These are phyloP conservation scores for Ctenosaura bakeri DNA, from an alignment of 2,797 vertebrate genomes.

Conservation along the genomic window DNA sequence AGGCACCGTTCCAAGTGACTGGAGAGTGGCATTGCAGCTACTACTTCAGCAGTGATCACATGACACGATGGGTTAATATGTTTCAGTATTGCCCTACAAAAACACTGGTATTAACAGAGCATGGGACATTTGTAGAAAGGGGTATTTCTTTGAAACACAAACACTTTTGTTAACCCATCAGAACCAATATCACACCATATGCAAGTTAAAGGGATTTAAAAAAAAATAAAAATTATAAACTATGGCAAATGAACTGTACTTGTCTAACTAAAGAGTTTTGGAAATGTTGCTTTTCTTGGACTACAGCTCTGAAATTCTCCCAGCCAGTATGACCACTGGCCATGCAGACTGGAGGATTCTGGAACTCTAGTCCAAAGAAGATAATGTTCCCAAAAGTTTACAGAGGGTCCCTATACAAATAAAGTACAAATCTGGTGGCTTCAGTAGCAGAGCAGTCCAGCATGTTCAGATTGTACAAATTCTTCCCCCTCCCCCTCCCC, in stretches of 20 bases:
- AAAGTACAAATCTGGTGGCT: neutral
- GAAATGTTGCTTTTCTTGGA: no score
- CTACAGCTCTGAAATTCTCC: no score
- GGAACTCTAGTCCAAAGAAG: no score
- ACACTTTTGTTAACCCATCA: neutral
- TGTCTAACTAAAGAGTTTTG: no score
- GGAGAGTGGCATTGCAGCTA: neutral
- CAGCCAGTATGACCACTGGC: no score
- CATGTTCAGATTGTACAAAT: neutral
- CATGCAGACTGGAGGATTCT: no score
- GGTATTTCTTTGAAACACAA: neutral
- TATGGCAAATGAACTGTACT: no score
- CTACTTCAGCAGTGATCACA: neutral
- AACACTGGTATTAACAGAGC: neutral
- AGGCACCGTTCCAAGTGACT: neutral
- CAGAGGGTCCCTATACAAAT: neutral
- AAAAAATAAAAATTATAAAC: no score
- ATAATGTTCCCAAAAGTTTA: neutral
- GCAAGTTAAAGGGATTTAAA: no score
- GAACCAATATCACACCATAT: neutral
- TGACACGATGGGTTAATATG: neutral
- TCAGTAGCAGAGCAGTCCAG: neutral
- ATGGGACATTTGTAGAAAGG: no score
- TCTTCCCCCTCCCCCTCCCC: no score
- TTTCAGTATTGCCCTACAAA: neutral